Percentiles rank a stretch among this genome's conserved stretches.
Evolutionary conservation across 2,888 invertebrate species (phyloP).

Genomic region (Agrenia bidenticulata): DNA sequence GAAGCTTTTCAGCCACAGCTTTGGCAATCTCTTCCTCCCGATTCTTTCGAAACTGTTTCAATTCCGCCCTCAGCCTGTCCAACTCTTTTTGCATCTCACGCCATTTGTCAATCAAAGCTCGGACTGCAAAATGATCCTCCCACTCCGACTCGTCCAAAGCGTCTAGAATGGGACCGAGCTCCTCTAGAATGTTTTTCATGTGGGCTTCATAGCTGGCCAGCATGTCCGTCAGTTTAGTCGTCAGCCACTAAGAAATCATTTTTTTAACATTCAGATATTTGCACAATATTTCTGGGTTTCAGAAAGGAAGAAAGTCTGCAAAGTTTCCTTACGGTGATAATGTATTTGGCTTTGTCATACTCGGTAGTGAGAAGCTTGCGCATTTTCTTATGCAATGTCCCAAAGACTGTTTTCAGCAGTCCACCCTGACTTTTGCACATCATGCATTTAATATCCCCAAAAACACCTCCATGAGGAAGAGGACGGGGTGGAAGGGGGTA

Average conservation of each 20-base stretch:
- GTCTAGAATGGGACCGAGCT: conserved; percentile 33
- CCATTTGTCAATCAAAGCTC: conserved; percentile 41
- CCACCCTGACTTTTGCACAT: conserved; percentile 39
- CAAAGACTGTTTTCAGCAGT: conserved; percentile 38
- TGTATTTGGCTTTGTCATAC: conserved; percentile 47
- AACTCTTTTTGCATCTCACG: conserved; percentile 38
- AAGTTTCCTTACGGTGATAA: conserved; percentile 32
- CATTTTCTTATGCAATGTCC: conserved; percentile 47
- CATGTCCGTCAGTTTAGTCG: conserved; percentile 31
- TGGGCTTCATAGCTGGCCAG: conserved; percentile 34
- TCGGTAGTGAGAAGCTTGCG: conserved; percentile 39
- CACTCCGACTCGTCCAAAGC: conserved; percentile 44
- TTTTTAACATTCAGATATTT: neutral
- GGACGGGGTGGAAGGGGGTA: conserved; percentile 50
- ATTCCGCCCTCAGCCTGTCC: conserved; percentile 35
- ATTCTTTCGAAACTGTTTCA: conserved; percentile 43
- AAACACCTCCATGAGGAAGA: conserved; percentile 45
- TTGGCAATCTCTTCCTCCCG: conserved; percentile 44
- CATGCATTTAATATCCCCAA: conserved; percentile 44
- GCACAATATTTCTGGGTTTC: too few relatives aligned
- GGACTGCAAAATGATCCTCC: conserved; percentile 49
- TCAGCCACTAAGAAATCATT: conserved; percentile 33
- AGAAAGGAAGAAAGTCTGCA: too few relatives aligned
- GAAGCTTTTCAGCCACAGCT: conserved; percentile 38
- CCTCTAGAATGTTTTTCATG: conserved; percentile 36